phyloP scores from a whole-genome alignment of 2,797 vertebrate genomes.

The Podarcis siculus region DNA sequence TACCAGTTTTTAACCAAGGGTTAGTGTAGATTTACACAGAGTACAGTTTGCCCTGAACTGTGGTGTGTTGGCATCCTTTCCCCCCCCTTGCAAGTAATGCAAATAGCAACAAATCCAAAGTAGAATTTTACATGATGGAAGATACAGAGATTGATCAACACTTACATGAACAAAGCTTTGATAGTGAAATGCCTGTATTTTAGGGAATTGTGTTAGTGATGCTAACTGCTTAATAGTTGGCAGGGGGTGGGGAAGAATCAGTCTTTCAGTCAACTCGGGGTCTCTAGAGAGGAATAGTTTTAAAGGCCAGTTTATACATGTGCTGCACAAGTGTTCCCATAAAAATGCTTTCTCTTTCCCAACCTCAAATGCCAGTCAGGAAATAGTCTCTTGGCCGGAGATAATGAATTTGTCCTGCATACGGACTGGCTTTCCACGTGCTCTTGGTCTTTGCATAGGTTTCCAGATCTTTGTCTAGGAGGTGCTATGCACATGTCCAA shows the following conservation, averaged over 20 bases:
- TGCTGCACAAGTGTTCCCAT: slow-evolving; percentile 29
- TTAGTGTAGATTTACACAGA: neutral
- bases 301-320: slow-evolving; percentile 37
- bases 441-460: slow-evolving; percentile 59
- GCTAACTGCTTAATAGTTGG: slow-evolving; percentile 33
- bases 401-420: slow-evolving; percentile 46
- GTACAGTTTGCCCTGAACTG: neutral
- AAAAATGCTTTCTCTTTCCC: neutral
- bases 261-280: neutral
- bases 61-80: slow-evolving; percentile 1
- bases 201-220: slow-evolving; percentile 1
- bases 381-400: slow-evolving; percentile 57
- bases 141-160: neutral
- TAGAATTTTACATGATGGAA: neutral
- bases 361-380: neutral
- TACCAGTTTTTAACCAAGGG: neutral
- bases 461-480: slow-evolving; percentile 71
- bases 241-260: slow-evolving; percentile 26
- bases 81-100: neutral
- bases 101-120: neutral
- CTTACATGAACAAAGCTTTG: slow-evolving; percentile 7
- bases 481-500: slow-evolving; percentile 66
- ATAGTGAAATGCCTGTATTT: slow-evolving; percentile 28
- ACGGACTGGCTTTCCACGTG: slow-evolving; percentile 64
- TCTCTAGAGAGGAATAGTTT: neutral